These are phyloP conservation scores for Solenodon paradoxus DNA, from an alignment of 2,113 vertebrate species.

Conservation along the genomic window DNA sequence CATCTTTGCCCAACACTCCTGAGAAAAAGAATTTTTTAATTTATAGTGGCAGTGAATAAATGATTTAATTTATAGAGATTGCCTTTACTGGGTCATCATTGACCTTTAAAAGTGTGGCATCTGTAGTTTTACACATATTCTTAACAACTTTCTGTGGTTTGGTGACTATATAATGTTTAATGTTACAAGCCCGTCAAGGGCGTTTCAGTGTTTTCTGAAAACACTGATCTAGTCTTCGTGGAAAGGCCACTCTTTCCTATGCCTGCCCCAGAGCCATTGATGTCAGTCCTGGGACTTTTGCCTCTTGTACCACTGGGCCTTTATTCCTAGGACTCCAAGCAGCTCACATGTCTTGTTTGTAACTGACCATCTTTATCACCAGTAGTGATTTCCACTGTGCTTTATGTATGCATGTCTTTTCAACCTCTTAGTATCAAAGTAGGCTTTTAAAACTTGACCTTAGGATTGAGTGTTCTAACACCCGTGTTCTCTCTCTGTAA, in stretches of 20 bases:
- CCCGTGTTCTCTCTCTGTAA: neutral
- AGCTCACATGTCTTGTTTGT: neutral
- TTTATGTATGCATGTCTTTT: neutral
- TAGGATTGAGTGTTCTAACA: neutral
- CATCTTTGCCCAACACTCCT: neutral
- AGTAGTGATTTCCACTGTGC: neutral
- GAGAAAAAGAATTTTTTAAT: neutral
- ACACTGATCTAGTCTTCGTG: fast-evolving
- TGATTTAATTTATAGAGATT: neutral
- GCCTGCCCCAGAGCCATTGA: fast-evolving
- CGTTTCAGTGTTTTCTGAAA: neutral
- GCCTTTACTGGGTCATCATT: neutral
- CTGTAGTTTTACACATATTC: neutral
- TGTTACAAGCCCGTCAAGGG: neutral
- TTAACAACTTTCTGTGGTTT: neutral
- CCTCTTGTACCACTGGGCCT: neutral
- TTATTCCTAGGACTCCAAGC: fast-evolving
- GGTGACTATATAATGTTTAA: neutral
- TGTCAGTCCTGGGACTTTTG: neutral
- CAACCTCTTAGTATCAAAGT: neutral
- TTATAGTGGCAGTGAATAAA: neutral
- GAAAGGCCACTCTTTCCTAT: fast-evolving
- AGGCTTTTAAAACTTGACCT: neutral
- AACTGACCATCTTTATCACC: neutral
- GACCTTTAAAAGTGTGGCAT: neutral